These are phyloP conservation scores for Xestia ashworthii DNA, from an alignment of 2,888 invertebrate species.

Conservation along the genomic window DNA sequence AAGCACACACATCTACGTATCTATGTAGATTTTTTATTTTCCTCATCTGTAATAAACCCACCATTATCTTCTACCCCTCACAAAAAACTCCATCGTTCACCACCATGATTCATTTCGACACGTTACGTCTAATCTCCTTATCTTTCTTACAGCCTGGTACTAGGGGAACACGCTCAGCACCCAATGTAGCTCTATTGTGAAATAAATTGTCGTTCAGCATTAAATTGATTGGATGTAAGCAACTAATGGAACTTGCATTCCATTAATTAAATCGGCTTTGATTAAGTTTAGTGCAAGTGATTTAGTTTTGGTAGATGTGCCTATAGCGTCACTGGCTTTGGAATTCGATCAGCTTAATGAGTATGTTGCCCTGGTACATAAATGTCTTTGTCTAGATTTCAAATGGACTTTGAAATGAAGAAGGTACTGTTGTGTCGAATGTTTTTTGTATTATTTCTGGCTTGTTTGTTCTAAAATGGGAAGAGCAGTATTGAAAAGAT, in stretches of 20 bases:
- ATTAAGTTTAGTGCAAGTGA: conserved; percentile 35
- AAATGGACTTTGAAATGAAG: not conserved
- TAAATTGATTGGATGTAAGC: conserved; percentile 47
- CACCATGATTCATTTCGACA: conserved; percentile 79
- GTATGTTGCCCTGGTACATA: not conserved
- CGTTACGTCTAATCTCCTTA: conserved; percentile 77
- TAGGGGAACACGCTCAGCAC: conserved; percentile 39
- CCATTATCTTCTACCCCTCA: conserved; percentile 20
- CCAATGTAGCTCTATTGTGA: conserved; percentile 33
- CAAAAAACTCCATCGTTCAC: conserved; percentile 71
- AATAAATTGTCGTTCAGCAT: conserved; percentile 49
- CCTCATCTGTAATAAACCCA: not conserved
- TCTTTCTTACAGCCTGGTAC: conserved; percentile 62
- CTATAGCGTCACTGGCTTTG: not conserved
- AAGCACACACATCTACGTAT: not conserved
- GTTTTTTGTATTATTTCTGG: not conserved
- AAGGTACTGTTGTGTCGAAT: not conserved
- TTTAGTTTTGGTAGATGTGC: conserved; percentile 21
- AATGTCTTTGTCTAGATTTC: not conserved
- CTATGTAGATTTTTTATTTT: not conserved
- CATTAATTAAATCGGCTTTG: conserved; percentile 43
- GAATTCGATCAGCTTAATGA: not conserved
- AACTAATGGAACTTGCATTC: conserved; percentile 37
- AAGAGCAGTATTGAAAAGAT: not conserved
- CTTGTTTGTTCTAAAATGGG: not conserved